These are phyloP conservation scores for Drosophila lowei DNA, from an alignment of 1,140 invertebrate species.

Conservation along the genomic window DNA sequence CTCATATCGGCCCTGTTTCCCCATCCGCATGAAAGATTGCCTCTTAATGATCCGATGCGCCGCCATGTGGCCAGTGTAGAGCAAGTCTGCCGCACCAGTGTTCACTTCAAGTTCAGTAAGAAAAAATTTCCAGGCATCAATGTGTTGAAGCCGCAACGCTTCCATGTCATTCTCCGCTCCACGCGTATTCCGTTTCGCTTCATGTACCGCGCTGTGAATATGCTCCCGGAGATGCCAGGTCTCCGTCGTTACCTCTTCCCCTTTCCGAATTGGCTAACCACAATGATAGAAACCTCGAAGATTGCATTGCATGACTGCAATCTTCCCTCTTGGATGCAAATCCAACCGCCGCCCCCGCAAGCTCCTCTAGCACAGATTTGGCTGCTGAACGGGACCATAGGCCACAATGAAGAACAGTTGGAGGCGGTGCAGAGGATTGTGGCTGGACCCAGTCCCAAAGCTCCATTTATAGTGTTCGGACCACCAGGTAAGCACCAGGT, in stretches of 20 bases:
- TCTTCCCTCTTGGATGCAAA: slow-evolving; percentile 12
- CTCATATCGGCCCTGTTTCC: slow-evolving; percentile 39
- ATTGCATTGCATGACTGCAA: not conserved
- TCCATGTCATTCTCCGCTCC: slow-evolving; percentile 60
- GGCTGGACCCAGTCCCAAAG: slow-evolving; percentile 54
- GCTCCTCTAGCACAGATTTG: slow-evolving; percentile 1
- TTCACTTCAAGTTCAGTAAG: slow-evolving; percentile 39
- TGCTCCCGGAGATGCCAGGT: slow-evolving; percentile 40
- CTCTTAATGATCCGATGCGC: slow-evolving; percentile 5
- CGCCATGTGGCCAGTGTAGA: slow-evolving; percentile 50
- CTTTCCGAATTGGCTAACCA: slow-evolving; percentile 24
- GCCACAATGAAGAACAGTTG: slow-evolving; percentile 60
- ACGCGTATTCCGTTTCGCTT: slow-evolving; percentile 46
- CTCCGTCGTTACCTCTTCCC: slow-evolving; percentile 66
- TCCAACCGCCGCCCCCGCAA: not conserved
- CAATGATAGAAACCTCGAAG: slow-evolving; percentile 12
- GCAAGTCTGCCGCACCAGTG: slow-evolving; percentile 28
- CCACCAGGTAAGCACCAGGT: slow-evolving; percentile 58
- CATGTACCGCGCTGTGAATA: slow-evolving; percentile 63
- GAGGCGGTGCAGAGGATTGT: slow-evolving; percentile 65
- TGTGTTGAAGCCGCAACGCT: slow-evolving; percentile 1
- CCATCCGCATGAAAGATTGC: slow-evolving; percentile 46
- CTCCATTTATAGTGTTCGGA: slow-evolving; percentile 72
- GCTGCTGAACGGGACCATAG: slow-evolving; percentile 55
- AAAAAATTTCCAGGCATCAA: not conserved